A percentile compares a stretch with the other conserved stretches of the same genome.
Conservation (phyloP, 2,113 vertebrate genomes). For the Chionomys nivalis region DNA sequence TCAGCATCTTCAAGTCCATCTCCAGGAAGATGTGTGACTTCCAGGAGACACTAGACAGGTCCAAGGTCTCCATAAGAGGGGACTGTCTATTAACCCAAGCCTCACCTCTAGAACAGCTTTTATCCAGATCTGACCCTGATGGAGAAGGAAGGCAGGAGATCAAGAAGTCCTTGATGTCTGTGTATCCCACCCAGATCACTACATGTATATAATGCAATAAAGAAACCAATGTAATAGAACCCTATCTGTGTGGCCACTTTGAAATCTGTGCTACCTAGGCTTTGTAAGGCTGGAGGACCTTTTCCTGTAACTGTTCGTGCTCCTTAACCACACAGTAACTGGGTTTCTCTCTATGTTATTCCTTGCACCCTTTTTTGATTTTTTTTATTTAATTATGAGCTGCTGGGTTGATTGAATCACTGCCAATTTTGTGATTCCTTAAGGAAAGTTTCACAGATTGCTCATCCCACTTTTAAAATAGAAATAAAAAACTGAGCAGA, state of each 20-base stretch:
- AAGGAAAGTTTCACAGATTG: conserved; percentile 16
- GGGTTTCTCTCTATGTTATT: conserved; percentile 28
- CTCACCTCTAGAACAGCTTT: neutral
- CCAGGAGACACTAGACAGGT: neutral
- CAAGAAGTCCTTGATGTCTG: neutral
- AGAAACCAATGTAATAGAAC: neutral
- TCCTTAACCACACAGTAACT: conserved; percentile 37
- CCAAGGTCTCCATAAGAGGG: neutral
- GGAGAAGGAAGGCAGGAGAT: neutral
- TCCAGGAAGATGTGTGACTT: neutral
- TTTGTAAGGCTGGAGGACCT: neutral
- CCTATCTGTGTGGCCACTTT: neutral
- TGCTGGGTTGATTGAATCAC: conserved; percentile 29
- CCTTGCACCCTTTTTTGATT: neutral
- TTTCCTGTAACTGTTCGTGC: neutral
- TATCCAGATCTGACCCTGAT: neutral
- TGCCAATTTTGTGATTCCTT: conserved; percentile 42
- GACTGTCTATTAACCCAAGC: neutral
- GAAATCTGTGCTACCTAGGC: neutral
- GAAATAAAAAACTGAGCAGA: neutral
- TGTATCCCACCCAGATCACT: neutral
- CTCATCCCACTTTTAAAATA: conserved; percentile 26
- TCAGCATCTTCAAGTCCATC: neutral
- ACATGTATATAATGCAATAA: neutral
- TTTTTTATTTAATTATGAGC: neutral